Evolutionary conservation across 2,888 invertebrate species (phyloP).

Genomic region (Micropterix aruncella): DNA sequence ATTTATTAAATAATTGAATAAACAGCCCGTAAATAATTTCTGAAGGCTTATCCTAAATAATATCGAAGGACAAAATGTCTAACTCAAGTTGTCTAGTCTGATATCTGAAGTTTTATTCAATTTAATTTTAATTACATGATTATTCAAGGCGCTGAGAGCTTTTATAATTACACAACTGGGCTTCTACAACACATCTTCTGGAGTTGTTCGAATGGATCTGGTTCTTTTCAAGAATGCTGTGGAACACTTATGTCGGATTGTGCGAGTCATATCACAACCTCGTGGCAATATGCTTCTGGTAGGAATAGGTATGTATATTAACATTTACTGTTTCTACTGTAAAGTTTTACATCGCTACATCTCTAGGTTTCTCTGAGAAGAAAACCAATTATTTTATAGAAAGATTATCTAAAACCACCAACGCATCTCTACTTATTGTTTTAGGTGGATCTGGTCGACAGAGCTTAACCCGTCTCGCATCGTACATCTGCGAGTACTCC

Average conservation of each 20-base stretch:
- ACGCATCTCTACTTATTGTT: conserved; percentile 6
- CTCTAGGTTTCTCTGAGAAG: neutral
- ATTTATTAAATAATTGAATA: too few relatives aligned
- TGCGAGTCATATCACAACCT: conserved; percentile 71
- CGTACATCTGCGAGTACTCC: conserved; percentile 65
- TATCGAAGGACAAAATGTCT: too few relatives aligned
- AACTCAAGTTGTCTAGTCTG: neutral
- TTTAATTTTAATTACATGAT: neutral
- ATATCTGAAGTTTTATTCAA: conserved; percentile 1
- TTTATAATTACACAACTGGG: conserved; percentile 46
- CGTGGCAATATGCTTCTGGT: conserved; percentile 73
- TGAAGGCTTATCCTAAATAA: too few relatives aligned
- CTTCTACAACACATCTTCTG: conserved; percentile 69
- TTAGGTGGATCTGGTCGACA: conserved; percentile 73
- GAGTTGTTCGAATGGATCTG: conserved; percentile 64
- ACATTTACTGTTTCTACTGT: neutral
- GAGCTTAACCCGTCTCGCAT: conserved; percentile 60
- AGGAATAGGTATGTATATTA: conserved; percentile 51
- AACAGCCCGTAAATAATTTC: too few relatives aligned
- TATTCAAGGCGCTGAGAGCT: conserved; percentile 6
- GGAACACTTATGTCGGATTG: conserved; percentile 70
- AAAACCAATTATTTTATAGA: neutral
- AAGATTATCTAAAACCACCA: conserved; percentile 2
- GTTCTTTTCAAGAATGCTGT: conserved; percentile 80
- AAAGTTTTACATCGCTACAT: neutral